These are phyloP conservation scores for Coboldia fuscipes DNA, from an alignment of 1,140 invertebrate genomes.

Conservation along the genomic window DNA sequence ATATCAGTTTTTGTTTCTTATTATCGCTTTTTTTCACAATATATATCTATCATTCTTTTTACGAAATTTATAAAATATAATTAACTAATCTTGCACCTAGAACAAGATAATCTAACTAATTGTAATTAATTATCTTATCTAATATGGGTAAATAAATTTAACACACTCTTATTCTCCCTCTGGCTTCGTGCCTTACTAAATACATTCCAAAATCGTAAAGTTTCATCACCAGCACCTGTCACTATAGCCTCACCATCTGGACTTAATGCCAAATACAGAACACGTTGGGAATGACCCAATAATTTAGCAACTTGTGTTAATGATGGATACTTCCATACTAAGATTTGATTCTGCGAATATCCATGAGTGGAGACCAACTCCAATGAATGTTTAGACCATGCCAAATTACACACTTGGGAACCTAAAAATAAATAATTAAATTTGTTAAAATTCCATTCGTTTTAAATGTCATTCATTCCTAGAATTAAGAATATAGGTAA, in stretches of 20 bases:
- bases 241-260: constrained; percentile 99
- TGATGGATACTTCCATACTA: constrained; percentile 99
- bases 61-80: no score
- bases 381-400: constrained; percentile 97
- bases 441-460: background rate
- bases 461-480: background rate
- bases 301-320: constrained; percentile 88
- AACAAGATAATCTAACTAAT: no score
- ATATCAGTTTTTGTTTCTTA: no score
- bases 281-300: constrained; percentile 92
- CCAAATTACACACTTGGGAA: constrained; percentile 96
- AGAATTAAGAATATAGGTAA: no score
- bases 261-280: constrained; percentile 92
- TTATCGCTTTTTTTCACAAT: no score
- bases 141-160: constrained; percentile 72
- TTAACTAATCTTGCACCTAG: no score
- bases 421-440: constrained; percentile 32
- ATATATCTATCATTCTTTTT: no score
- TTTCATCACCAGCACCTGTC: constrained; percentile 97
- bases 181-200: constrained; percentile 93
- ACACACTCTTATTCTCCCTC: constrained; percentile 88
- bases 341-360: constrained; percentile 98
- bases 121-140: no score
- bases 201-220: constrained; percentile 96
- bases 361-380: constrained; percentile 97